Conservation (phyloP, 2,888 invertebrate genomes). For the Lysandra bellargus region DNA sequence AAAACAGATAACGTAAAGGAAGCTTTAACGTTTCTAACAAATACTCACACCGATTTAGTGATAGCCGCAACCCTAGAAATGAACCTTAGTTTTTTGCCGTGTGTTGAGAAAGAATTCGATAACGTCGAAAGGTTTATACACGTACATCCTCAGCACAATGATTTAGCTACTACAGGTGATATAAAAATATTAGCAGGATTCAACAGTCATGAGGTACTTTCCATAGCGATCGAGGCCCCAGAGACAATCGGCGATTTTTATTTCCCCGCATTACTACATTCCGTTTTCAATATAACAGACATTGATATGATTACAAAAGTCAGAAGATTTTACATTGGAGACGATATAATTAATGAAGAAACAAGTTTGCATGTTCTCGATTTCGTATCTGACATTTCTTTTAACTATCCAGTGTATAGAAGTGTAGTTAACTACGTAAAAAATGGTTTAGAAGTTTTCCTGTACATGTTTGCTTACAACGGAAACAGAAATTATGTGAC, state of each 20-base stretch:
- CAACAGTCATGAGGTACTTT: neutral
- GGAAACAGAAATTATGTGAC: neutral
- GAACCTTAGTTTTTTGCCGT: slow-evolving; percentile 45
- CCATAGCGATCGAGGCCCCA: neutral
- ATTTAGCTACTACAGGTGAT: neutral
- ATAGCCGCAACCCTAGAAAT: slow-evolving; percentile 48
- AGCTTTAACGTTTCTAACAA: slow-evolving; percentile 52
- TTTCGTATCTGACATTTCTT: slow-evolving; percentile 11
- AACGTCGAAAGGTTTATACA: slow-evolving; percentile 39
- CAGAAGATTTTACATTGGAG: slow-evolving; percentile 54
- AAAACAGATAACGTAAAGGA: slow-evolving; percentile 45
- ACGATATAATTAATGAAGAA: slow-evolving; percentile 44
- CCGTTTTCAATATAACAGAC: neutral
- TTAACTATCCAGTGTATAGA: slow-evolving; percentile 25
- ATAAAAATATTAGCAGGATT: slow-evolving; percentile 3
- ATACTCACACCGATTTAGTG: slow-evolving; percentile 47
- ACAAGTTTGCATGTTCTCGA: slow-evolving; percentile 41
- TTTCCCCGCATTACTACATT: neutral
- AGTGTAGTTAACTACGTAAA: neutral
- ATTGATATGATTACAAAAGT: slow-evolving; percentile 44
- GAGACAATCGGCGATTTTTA: neutral
- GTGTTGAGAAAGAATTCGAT: slow-evolving; percentile 50
- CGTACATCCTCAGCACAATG: neutral
- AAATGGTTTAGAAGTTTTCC: neutral
- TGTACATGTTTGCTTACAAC: slow-evolving; percentile 12